phyloP scores from a whole-genome alignment of 1,140 invertebrate species.

The Andrena cerasifolii region DNA sequence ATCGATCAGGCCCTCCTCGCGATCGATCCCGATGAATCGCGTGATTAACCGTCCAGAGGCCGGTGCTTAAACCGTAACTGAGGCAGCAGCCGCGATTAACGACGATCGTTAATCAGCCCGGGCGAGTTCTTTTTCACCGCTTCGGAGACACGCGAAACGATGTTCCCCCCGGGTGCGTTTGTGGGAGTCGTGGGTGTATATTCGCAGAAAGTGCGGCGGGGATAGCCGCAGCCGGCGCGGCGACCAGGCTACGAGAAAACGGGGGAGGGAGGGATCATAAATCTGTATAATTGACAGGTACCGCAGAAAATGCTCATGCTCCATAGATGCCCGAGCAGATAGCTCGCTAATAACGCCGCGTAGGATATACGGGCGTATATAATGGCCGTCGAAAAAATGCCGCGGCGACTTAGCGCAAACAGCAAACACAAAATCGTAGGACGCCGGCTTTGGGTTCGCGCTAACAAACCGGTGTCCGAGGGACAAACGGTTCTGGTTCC shows the following conservation, averaged over 20 bases:
- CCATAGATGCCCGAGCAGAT: slow-evolving; percentile 65
- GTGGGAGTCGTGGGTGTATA: slow-evolving; percentile 57
- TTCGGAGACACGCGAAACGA: slow-evolving; percentile 32
- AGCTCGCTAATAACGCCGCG: slow-evolving; percentile 60
- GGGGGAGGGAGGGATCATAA: slow-evolving; percentile 66
- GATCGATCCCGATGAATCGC: neutral
- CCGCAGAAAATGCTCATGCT: slow-evolving; percentile 59
- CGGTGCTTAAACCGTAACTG: slow-evolving; percentile 47
- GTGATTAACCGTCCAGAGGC: slow-evolving; percentile 8
- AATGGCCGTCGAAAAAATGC: slow-evolving; percentile 51
- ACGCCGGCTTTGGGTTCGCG: slow-evolving; percentile 1
- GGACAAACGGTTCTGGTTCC: neutral
- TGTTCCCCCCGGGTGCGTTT: neutral
- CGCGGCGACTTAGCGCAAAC: slow-evolving; percentile 22
- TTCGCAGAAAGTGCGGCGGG: slow-evolving; percentile 5
- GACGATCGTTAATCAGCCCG: slow-evolving; percentile 48
- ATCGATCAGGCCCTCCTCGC: neutral
- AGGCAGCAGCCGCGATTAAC: slow-evolving; percentile 52
- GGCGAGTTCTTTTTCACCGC: slow-evolving; percentile 11
- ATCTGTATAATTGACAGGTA: slow-evolving; percentile 76
- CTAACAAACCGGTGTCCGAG: neutral
- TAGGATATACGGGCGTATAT: slow-evolving; percentile 52
- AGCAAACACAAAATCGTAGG: slow-evolving; percentile 24
- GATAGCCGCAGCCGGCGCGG: slow-evolving; percentile 1
- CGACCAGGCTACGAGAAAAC: neutral